Conservation (phyloP, 2,888 invertebrate genomes). For the Apomyelois bistriatella region DNA sequence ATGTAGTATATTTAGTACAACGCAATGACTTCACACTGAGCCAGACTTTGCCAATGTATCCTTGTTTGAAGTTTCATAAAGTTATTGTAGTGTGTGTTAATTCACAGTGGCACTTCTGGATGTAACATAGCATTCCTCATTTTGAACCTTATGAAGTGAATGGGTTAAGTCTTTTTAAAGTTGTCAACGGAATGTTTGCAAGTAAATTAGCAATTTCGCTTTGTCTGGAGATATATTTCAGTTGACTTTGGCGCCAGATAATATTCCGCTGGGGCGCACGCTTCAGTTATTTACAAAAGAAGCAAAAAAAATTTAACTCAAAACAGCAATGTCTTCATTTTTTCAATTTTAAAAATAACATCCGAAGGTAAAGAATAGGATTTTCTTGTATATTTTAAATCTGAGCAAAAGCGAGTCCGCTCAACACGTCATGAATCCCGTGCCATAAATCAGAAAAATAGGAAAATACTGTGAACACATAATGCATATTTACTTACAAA, state of each 20-base stretch:
- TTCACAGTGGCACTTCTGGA: constrained; percentile 4
- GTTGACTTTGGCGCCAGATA: constrained; percentile 9
- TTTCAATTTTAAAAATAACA: neutral
- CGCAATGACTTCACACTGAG: constrained; percentile 1
- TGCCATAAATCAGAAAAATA: too few relatives aligned
- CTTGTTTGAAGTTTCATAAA: constrained; percentile 14
- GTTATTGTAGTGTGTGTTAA: constrained; percentile 13
- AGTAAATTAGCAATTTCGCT: constrained; percentile 11
- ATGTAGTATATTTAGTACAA: neutral
- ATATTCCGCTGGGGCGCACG: constrained; percentile 1
- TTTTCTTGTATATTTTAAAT: too few relatives aligned
- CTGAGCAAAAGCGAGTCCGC: too few relatives aligned
- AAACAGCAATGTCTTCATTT: neutral
- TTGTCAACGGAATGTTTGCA: constrained; percentile 6
- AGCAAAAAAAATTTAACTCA: constrained; percentile 10
- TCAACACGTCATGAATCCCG: too few relatives aligned
- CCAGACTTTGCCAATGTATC: constrained; percentile 12
- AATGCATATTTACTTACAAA: too few relatives aligned
- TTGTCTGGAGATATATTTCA: constrained; percentile 5
- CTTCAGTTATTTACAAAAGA: constrained; percentile 9
- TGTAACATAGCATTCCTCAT: constrained; percentile 4
- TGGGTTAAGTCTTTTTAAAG: constrained; percentile 7
- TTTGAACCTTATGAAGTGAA: constrained; percentile 10
- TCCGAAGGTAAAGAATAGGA: constrained; percentile 32
- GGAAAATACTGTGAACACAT: too few relatives aligned